Percentiles rank a stretch among this genome's conserved stretches.
phyloP scores from a whole-genome alignment of 2,113 vertebrate genomes.

The Theristicus caerulescens region DNA sequence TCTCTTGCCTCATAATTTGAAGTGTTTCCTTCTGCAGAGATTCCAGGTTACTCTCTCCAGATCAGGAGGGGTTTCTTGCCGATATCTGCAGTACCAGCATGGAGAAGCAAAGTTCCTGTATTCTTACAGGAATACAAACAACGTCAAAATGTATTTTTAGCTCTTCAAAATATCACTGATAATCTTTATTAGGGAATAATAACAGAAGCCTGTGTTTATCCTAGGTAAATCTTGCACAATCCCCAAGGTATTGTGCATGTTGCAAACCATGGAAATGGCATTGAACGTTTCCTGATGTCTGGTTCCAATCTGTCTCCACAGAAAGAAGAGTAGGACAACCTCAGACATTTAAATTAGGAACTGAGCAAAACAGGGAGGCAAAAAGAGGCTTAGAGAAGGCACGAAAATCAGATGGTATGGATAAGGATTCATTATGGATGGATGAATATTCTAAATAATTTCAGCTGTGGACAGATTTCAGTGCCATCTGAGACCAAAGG shows the following conservation, averaged over 20 bases:
- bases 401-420: background rate
- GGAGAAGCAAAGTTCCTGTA: background rate
- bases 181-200: background rate
- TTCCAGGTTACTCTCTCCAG: background rate
- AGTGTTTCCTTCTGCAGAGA: background rate
- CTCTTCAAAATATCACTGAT: background rate
- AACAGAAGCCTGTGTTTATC: background rate
- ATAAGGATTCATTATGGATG: background rate
- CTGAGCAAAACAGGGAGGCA: background rate
- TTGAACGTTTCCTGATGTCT: background rate
- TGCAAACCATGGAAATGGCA: background rate
- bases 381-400: background rate
- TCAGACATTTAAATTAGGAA: background rate
- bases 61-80: background rate
- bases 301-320: background rate
- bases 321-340: background rate
- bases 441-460: constrained; percentile 9
- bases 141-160: constrained; percentile 23
- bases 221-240: background rate
- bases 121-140: background rate
- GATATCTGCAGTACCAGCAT: background rate
- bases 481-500: background rate
- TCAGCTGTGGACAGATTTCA: background rate
- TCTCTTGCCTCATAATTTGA: background rate
- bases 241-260: background rate